These are phyloP conservation scores for Acanthochromis polyacanthus DNA, from an alignment of 2,113 vertebrate species.

Conservation along the genomic window DNA sequence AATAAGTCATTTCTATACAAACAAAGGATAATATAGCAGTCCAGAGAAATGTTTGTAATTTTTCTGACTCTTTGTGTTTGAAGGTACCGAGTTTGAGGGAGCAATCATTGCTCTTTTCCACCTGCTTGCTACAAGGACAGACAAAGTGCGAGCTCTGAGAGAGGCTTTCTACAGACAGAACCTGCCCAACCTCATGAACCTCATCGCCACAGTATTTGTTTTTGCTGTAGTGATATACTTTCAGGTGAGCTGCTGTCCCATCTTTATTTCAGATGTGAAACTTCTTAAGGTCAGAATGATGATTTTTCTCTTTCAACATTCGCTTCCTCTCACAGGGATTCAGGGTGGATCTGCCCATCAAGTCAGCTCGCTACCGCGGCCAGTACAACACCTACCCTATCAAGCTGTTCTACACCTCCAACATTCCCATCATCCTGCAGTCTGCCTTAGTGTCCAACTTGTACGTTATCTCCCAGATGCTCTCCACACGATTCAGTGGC, in stretches of 20 bases:
- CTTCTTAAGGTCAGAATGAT: not conserved
- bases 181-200: slow-evolving; percentile 98
- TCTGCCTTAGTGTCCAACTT: slow-evolving; percentile 97
- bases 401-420: slow-evolving; percentile 99
- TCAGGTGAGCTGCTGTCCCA: slow-evolving; percentile 87
- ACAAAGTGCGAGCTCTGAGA: slow-evolving; percentile 97
- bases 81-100: slow-evolving; percentile 98
- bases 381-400: slow-evolving; percentile 99
- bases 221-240: slow-evolving; percentile 99
- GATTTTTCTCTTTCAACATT: not conserved
- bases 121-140: slow-evolving; percentile 94
- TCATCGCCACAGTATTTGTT: slow-evolving; percentile 97
- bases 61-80: slow-evolving; percentile 9
- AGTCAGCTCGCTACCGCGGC: slow-evolving; percentile 97
- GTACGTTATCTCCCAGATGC: slow-evolving; percentile 99
- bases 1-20: too few relatives aligned
- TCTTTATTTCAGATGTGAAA: not conserved
- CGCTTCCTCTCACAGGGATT: slow-evolving; percentile 88
- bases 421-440: slow-evolving; percentile 99
- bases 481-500: slow-evolving; percentile 97
- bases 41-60: not conserved
- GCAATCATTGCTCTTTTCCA: slow-evolving; percentile 98
- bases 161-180: slow-evolving; percentile 99
- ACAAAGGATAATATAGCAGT: not conserved
- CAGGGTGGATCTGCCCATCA: slow-evolving; percentile 98